Percentiles rank a stretch among this genome's conserved stretches.
phyloP scores from a whole-genome alignment of 2,888 invertebrate genomes.

The Perdita meconis region DNA sequence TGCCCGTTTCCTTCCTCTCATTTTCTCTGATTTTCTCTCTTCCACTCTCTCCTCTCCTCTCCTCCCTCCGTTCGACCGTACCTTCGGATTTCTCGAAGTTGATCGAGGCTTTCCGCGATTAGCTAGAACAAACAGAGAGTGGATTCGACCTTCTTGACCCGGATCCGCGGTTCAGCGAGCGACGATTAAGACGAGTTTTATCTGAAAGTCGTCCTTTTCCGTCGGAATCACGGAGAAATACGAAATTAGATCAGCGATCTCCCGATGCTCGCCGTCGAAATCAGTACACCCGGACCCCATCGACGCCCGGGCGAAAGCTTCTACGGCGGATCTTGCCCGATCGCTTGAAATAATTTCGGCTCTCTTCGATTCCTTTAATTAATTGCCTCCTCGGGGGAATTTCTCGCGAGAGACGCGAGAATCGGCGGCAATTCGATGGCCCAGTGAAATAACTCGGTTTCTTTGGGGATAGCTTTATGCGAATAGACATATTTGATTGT shows the following conservation, averaged over 20 bases:
- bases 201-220: conserved; percentile 41
- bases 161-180: conserved; percentile 48
- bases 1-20: background rate
- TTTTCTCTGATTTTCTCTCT: background rate
- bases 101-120: conserved; percentile 55
- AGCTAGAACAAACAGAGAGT: conserved; percentile 53
- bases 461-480: too few species aligned
- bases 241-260: conserved; percentile 40
- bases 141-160: conserved; percentile 58
- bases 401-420: background rate
- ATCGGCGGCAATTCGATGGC: background rate
- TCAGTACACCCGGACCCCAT: conserved; percentile 25
- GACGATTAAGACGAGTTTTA: conserved; percentile 44
- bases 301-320: background rate
- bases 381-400: background rate
- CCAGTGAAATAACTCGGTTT: background rate
- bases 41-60: background rate
- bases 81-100: conserved; percentile 27
- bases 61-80: background rate
- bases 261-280: background rate
- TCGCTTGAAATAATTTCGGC: background rate
- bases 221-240: conserved; percentile 9
- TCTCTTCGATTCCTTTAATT: conserved; percentile 1
- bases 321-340: background rate
- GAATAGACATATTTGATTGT: too few species aligned